Evolutionary conservation across 2,888 invertebrate species (phyloP).

Genomic region (Stenolophus ochropezus): DNA sequence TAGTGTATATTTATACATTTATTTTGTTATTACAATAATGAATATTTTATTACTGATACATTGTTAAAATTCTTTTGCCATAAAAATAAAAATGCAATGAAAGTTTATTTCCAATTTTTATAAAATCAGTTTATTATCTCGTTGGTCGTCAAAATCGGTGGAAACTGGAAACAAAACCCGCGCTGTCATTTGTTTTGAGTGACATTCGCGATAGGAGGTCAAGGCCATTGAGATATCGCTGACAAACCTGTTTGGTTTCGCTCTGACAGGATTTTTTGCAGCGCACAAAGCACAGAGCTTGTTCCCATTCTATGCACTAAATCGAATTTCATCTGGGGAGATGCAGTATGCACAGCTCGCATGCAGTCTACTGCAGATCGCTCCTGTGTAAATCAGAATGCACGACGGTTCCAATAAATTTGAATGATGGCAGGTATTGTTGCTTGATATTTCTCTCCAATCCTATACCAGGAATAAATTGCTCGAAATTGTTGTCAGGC

Average conservation of each 20-base stretch:
- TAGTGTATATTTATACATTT: too few relatives aligned
- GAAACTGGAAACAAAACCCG: not conserved
- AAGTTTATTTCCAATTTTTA: too few relatives aligned
- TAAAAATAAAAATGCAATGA: too few relatives aligned
- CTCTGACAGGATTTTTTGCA: not conserved
- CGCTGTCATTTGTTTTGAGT: not conserved
- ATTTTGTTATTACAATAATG: too few relatives aligned
- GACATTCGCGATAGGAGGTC: not conserved
- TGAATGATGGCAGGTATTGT: not conserved
- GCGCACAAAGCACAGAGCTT: not conserved
- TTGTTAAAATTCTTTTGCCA: too few relatives aligned
- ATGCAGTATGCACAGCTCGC: too few relatives aligned
- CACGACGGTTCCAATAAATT: not conserved
- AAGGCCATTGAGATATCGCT: not conserved
- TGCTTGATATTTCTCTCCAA: not conserved
- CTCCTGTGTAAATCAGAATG: not conserved
- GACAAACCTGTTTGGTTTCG: constrained; percentile 2
- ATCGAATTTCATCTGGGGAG: constrained; percentile 19
- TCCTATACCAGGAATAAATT: not conserved
- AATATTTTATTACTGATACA: too few relatives aligned
- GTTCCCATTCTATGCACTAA: constrained; percentile 14
- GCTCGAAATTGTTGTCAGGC: not conserved
- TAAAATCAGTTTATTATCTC: too few relatives aligned
- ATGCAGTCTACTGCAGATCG: constrained; percentile 1
- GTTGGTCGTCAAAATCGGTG: not conserved